Percentiles rank a stretch among this genome's conserved stretches.
Evolutionary conservation across 2,888 invertebrate genomes (phyloP).

Genomic region (Agonopterix subpropinquella): DNA sequence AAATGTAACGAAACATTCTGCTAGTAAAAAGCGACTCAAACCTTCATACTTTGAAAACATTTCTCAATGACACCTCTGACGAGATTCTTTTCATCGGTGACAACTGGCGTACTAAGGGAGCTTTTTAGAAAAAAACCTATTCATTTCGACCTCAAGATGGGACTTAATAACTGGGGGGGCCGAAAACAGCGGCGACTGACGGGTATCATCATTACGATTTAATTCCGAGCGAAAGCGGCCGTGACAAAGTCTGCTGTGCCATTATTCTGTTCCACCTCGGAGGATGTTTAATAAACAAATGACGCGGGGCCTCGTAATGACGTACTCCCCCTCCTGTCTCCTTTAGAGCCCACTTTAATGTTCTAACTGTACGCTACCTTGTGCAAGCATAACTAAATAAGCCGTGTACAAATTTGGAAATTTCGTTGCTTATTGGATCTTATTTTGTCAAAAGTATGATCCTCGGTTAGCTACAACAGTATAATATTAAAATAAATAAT

Average conservation of each 20-base stretch:
- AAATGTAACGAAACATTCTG: too few species aligned
- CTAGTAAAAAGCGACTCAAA: not conserved
- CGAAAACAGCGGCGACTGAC: slow-evolving; percentile 54
- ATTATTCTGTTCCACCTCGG: slow-evolving; percentile 71
- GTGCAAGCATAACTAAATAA: not conserved
- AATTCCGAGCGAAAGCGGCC: slow-evolving; percentile 68
- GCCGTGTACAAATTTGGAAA: too few species aligned
- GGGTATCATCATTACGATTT: slow-evolving; percentile 71
- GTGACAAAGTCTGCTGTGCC: slow-evolving; percentile 66
- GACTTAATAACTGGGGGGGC: slow-evolving; percentile 58
- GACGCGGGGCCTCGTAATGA: slow-evolving; percentile 65
- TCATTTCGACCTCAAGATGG: slow-evolving; percentile 69
- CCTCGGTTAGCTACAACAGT: too few species aligned
- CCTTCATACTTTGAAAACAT: not conserved
- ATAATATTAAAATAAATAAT: not conserved
- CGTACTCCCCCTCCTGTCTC: slow-evolving; percentile 36
- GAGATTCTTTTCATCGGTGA: slow-evolving; percentile 58
- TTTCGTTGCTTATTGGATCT: too few species aligned
- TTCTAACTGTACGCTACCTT: slow-evolving; percentile 28
- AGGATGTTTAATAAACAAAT: slow-evolving; percentile 73
- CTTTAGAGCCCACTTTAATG: slow-evolving; percentile 53
- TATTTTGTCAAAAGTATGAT: too few species aligned
- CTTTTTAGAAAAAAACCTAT: slow-evolving; percentile 60
- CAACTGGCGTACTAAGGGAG: slow-evolving; percentile 55
- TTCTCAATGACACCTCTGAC: not conserved